Evolutionary conservation across 2,888 invertebrate genomes (phyloP).

Genomic region (Eilema depressum): DNA sequence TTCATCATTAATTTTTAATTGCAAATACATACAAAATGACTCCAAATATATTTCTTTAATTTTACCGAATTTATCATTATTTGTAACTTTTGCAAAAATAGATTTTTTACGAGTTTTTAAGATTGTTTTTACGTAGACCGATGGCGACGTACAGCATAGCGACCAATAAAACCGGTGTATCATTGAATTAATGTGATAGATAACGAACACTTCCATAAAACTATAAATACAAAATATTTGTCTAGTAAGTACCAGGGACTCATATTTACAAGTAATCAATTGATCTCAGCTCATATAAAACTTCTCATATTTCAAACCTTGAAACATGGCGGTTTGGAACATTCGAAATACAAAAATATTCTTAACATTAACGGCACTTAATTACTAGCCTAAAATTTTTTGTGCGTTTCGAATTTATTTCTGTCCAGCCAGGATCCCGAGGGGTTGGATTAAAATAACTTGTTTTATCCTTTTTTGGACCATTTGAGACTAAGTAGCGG

Average conservation of each 20-base stretch:
- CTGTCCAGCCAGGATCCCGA: constrained; percentile 46
- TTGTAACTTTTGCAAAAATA: too few relatives aligned
- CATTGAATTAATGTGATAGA: not conserved
- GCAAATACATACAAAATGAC: too few relatives aligned
- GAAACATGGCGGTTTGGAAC: constrained; percentile 8
- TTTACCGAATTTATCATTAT: too few relatives aligned
- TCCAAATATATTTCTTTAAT: too few relatives aligned
- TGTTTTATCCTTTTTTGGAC: constrained; percentile 51
- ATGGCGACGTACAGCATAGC: too few relatives aligned
- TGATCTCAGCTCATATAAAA: not conserved
- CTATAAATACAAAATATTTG: not conserved
- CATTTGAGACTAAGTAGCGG: constrained; percentile 57
- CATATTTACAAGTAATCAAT: not conserved
- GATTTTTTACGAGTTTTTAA: too few relatives aligned
- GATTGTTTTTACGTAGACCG: not conserved
- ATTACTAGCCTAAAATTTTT: constrained; percentile 40
- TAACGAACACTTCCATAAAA: too few relatives aligned
- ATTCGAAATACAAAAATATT: constrained; percentile 21
- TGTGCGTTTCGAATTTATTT: constrained; percentile 47
- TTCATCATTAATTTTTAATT: too few relatives aligned
- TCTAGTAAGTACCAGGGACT: not conserved
- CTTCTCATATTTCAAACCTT: not conserved
- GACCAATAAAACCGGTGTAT: too few relatives aligned
- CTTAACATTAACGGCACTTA: constrained; percentile 31
- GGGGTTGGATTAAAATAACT: constrained; percentile 69